Evolutionary conservation across 2,113 vertebrate genomes (phyloP), one percentile per base, ranked within the genome.

Genomic region (Felis chaus): DNA sequence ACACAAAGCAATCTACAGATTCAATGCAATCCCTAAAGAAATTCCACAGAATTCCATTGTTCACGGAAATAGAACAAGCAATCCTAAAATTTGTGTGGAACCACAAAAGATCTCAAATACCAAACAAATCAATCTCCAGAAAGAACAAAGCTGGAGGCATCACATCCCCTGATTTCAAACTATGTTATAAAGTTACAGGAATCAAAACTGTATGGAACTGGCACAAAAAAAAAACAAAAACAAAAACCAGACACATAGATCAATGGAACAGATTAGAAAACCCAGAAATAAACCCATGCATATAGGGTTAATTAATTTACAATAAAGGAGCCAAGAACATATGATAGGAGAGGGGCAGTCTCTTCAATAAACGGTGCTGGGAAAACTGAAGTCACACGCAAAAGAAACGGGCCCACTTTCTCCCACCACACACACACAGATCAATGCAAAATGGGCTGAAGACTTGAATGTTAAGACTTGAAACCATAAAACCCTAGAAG

Each of bases 371-470:
- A 48, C 0, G 4, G 73, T 1, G 41, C 1, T 45, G 13, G 36
- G 29, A 63, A 78, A 36, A 21, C 50, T 5, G 33, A 3, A 18
- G 29, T n/a, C 48, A 19, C 16, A 1, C 7, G 5, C n/a, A 5
- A 5, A 88, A 39, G 33, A 4, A 31, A 5, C 33, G 0, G 41
- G 45, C 12, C 23, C 33, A 3, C 9, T 8, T 0, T 5, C 88
- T 29, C 4, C 3, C 55, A 6, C 39, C 14, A 0, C 0, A 19
- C 2, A 19, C 2, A 12, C 55, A 19, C 33, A 65, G 61, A 23
- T 33, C 39, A 27, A 27, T 19, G 7, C 71, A 63, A 18, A 27
- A 5, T 11, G 15, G 88, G 19, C 4, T 19, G 5, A 50, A 50
- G 74, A 66, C 57, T 18, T 7, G 19, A 8, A 4, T 29, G 0